Evolutionary conservation across 2,797 vertebrate genomes (phyloP), one percentile per base, ranked within the genome.

Genomic region (Sebastes matsubarae): DNA sequence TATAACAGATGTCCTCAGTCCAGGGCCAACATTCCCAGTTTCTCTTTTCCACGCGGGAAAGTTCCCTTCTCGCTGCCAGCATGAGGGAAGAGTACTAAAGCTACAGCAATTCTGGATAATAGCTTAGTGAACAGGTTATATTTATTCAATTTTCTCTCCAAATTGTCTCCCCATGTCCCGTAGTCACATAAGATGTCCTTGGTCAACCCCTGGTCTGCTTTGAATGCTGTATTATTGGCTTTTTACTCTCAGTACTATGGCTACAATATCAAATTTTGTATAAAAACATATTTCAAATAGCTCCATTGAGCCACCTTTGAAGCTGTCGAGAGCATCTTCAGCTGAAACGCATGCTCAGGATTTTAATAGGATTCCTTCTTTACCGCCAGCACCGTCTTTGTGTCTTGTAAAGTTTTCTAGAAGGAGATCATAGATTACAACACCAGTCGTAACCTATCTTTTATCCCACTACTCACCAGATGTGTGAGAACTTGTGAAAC

Each of bases 41-140:
- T 92, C 80, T 83, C 85, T 85, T 95, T 95, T 96, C 93, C 94
- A 94, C 88, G 89, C 83, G 90, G 94, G 80, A 96, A 96, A 95
- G 78, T 96, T 96, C 89, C 88, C 73, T 72, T 90, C 68, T 50
- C 14, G 3, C 69, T 95, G 95, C 95, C 95, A 95, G 81, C 77
- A 79, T 82, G 82, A 65, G 87, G 82, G 84, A 82, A 92, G 75
- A 82, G 82, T 75, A 84, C 84, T 87, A 75, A 87, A 87, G 83
- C 86, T 86, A 63, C 30, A 80, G 78, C 70, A 22, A 91, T 87
- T 93, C 94, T 95, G 94, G 91, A 94, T 94, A 92, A 89, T 92
- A 93, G 86, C 73, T 94, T 93, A 92, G 91, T 81, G 82, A 93
- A 90, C 90, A 84, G 77, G 66, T 93, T 88, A 89, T 87, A 88